Base-by-base conservation (phyloP, 2,888 invertebrate species). In the Hydrotaea diabolus region DNA sequence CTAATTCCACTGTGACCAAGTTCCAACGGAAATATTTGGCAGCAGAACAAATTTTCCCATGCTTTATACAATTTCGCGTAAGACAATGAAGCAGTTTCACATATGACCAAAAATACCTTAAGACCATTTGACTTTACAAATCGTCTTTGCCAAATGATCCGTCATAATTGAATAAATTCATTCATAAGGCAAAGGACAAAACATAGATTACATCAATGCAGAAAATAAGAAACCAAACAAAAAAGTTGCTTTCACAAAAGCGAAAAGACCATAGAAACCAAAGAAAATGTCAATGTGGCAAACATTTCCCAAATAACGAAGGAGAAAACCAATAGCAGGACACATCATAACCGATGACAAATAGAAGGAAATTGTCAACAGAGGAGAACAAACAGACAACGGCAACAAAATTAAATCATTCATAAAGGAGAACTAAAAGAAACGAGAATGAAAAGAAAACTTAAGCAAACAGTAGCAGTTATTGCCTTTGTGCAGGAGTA, bases 401-500 rank as follows among this genome's bases (percentile, higher is more conserved):
- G 8, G 17, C 31, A 31, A 31, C n/a, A n/a, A n/a, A n/a, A n/a
- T n/a, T n/a, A 21, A 66, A 17, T 21, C n/a, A 23, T 46, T 66
- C 66, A 43, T 66, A 8, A 66, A 71, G 43, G 59, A 64, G 15
- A 55, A 59, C 21, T 71, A 26, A 39, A 26, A 8, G 2, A 49
- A 69, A 17, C 21, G 39, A 39, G 15, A 46, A 31, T 15, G 49
- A 43, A 36, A n/a, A 69, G 59, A 31, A 80, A 74, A 64, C 62
- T 75, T 72, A 59, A 55, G 73, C 79, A 85, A 85, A 85, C 85
- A 79, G 85, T 85, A 85, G 85, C 85, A 85, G 74, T 82, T 77
- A 21, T 71, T 80, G 77, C 73, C 77, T 69, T 80, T 80, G 53
- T 43, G 15, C 72, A n/a, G n/a, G n/a, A n/a, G n/a, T n/a, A n/a